A percentile compares a stretch with the other conserved stretches of the same genome.
Conservation (phyloP, 1,140 invertebrate genomes). For the Argopecten irradians region DNA sequence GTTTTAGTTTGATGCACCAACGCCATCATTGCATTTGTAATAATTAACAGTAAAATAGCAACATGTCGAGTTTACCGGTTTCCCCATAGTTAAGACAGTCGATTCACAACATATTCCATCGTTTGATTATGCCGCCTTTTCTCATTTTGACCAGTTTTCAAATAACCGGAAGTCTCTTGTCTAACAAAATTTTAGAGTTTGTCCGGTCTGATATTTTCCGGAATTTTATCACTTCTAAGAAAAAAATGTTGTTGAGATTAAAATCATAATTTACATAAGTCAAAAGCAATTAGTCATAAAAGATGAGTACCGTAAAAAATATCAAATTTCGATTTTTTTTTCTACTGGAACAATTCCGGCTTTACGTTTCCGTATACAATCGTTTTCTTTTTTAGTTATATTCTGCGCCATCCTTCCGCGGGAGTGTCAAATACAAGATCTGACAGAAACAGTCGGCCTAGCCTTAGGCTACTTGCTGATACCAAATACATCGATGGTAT, state of each 20-base stretch:
- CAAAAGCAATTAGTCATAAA: too few species aligned
- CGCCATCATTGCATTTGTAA: background rate
- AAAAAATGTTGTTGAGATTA: too few species aligned
- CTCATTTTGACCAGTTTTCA: conserved; percentile 21
- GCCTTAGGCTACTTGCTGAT: background rate
- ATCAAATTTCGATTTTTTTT: too few species aligned
- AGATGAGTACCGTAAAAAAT: too few species aligned
- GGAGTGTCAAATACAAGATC: conserved; percentile 5
- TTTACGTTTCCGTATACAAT: too few species aligned
- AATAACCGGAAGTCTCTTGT: background rate
- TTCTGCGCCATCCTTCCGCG: too few species aligned
- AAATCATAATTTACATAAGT: too few species aligned
- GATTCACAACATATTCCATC: background rate
- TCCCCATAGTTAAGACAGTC: background rate
- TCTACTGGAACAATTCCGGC: too few species aligned
- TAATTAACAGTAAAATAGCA: background rate
- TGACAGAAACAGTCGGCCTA: background rate
- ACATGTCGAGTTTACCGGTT: background rate
- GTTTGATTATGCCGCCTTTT: conserved; percentile 22
- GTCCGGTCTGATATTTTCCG: background rate
- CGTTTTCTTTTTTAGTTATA: too few species aligned
- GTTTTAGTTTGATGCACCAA: too few species aligned
- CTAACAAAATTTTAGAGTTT: background rate
- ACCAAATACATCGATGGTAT: too few species aligned
- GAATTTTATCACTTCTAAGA: background rate